Evolutionary conservation across 2,113 vertebrate species (phyloP), one percentile per base, ranked within the genome.

Genomic region (Crotalus helleri): DNA sequence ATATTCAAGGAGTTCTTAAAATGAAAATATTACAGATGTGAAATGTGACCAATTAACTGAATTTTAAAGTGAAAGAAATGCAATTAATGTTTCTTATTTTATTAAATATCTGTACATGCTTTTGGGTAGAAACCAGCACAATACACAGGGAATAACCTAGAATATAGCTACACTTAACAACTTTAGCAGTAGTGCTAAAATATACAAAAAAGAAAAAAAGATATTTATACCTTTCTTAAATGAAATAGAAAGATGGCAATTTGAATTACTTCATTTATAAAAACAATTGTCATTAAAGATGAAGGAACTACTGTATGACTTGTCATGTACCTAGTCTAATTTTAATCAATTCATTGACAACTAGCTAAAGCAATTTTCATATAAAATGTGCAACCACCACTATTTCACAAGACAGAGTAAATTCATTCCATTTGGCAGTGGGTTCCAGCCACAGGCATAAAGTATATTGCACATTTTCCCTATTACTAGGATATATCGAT

Each of bases 91-190:
- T 26, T 33, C 89, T 86, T 85, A n/a, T 39, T 86, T 58, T 39
- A 91, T 91, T 86, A 92, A 90, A 93, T 92, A 91, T 64, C 92
- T 87, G 53, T 57, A 51, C 29, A 91, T 46, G 44, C 26, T 15
- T 74, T 0, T 91, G 13, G 88, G 33, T 49, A 33, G 92, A 92
- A 91, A 49, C 0, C 0, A 87, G 2, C 3, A 0, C 55, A 46
- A 89, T 44, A 89, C 2, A 91, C 64, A 85, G 10, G 69, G 93
- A 8, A 24, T 92, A 46, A 51, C 64, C 91, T 93, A 55, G 92
- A 13, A 89, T 85, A 1, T 88, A 92, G 39, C 15, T 59, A 92
- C 26, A 54, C 49, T 55, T 94, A 90, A 86, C 29, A 88, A n/a
- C 94, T 24, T 6, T 24, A 94, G 49, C 53, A 88, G 0, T 53